A percentile compares a stretch with the other conserved stretches of the same genome.
These are phyloP conservation scores for Dreissena rostriformis DNA, from an alignment of 1,140 invertebrate genomes.

Conservation along the genomic window DNA sequence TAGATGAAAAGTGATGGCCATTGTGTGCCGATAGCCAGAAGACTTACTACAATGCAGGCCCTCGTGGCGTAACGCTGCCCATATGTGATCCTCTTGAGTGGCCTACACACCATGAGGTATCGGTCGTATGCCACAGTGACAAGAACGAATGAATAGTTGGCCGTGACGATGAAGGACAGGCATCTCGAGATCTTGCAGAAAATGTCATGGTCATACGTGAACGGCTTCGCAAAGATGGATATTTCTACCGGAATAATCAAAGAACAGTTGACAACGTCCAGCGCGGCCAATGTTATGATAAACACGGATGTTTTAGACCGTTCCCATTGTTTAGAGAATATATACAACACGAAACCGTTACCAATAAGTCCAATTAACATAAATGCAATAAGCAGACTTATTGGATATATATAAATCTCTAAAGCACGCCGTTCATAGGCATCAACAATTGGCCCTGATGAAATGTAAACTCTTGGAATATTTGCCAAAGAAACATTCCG, in stretches of 20 bases:
- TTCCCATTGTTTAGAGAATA: constrained; percentile 32
- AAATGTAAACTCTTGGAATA: no score
- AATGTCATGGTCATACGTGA: constrained; percentile 32
- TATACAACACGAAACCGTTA: constrained; percentile 29
- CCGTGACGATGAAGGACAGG: no score
- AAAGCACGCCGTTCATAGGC: not conserved
- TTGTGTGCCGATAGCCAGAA: not conserved
- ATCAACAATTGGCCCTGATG: constrained; percentile 24
- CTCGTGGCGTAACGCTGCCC: constrained; percentile 18
- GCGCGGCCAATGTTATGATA: constrained; percentile 20
- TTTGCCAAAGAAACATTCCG: no score
- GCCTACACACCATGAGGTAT: constrained; percentile 39
- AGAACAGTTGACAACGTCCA: constrained; percentile 40
- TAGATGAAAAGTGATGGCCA: constrained; percentile 35
- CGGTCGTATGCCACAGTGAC: constrained; percentile 45
- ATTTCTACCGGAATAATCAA: constrained; percentile 47
- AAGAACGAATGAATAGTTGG: constrained; percentile 47
- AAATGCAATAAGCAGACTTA: constrained; percentile 7
- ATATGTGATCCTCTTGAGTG: constrained; percentile 29
- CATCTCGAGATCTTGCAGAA: constrained; percentile 35
- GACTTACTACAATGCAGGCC: constrained; percentile 15
- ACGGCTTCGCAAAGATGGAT: constrained; percentile 12
- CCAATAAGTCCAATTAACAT: constrained; percentile 28
- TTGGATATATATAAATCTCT: constrained; percentile 24
- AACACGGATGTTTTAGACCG: constrained; percentile 34